Conservation (phyloP, 1,140 invertebrate species). For the Hypsibius dujardini region DNA sequence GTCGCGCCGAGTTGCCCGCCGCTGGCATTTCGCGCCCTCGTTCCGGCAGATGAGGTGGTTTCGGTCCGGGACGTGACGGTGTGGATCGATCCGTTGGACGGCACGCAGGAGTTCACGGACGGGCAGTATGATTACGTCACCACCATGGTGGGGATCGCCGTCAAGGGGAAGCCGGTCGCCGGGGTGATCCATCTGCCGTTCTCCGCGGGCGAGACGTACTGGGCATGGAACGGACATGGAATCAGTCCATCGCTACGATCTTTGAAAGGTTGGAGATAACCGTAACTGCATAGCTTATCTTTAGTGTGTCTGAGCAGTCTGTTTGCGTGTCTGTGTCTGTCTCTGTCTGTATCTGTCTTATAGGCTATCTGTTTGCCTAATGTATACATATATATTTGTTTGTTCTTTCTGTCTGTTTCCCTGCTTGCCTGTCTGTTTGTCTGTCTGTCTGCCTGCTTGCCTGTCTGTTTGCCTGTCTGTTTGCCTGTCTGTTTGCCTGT, state of each 20-base stretch:
- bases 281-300: no score
- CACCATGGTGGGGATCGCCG: constrained; percentile 79
- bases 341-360: no score
- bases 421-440: no score
- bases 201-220: constrained; percentile 35
- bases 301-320: no score
- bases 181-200: constrained; percentile 95
- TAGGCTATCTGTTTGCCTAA: no score
- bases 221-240: constrained; percentile 21
- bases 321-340: no score
- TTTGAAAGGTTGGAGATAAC: no score
- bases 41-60: constrained; percentile 31
- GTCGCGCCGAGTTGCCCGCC: not conserved
- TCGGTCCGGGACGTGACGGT: constrained; percentile 35
- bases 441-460: no score
- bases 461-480: no score
- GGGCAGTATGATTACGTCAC: constrained; percentile 7
- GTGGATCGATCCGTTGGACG: constrained; percentile 88
- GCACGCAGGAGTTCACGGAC: constrained; percentile 70
- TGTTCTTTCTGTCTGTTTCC: no score
- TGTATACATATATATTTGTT: no score
- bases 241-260: not conserved
- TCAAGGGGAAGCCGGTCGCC: constrained; percentile 70
- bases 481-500: no score
- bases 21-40: not conserved